Conservation (phyloP, 2,113 vertebrate genomes). For the Festucalex cinctus region DNA sequence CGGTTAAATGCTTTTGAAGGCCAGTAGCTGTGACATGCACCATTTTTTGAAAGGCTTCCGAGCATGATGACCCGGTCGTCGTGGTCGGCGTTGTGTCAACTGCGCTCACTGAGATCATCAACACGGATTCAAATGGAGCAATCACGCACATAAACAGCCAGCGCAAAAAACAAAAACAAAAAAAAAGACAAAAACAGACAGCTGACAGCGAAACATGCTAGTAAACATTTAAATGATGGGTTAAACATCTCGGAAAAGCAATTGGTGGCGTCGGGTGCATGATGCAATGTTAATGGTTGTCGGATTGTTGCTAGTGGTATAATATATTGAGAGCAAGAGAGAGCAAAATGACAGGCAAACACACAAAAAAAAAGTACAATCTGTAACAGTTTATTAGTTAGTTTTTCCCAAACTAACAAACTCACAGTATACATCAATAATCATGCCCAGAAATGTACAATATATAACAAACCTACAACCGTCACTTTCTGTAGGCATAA, state of each 20-base stretch:
- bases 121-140: constrained; percentile 37
- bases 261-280: not conserved
- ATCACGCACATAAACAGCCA: constrained; percentile 30
- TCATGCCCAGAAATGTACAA: too few species aligned
- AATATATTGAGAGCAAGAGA: too few species aligned
- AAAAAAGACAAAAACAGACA: too few species aligned
- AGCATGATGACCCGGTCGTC: constrained; percentile 36
- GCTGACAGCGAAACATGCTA: not conserved
- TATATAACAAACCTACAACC: too few species aligned
- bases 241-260: constrained; percentile 5
- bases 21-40: constrained; percentile 40
- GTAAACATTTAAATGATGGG: constrained; percentile 15
- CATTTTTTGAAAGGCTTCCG: constrained; percentile 40
- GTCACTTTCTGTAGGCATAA: too few species aligned
- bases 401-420: too few species aligned
- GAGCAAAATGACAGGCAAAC: too few species aligned
- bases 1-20: constrained; percentile 29
- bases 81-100: constrained; percentile 23
- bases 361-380: too few species aligned
- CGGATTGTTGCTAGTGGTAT: too few species aligned
- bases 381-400: too few species aligned
- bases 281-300: too few species aligned
- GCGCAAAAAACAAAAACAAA: not conserved
- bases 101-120: constrained; percentile 36
- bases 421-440: too few species aligned